Evolutionary conservation across 2,797 vertebrate species (phyloP).

Genomic region (Ciconia nigra): DNA sequence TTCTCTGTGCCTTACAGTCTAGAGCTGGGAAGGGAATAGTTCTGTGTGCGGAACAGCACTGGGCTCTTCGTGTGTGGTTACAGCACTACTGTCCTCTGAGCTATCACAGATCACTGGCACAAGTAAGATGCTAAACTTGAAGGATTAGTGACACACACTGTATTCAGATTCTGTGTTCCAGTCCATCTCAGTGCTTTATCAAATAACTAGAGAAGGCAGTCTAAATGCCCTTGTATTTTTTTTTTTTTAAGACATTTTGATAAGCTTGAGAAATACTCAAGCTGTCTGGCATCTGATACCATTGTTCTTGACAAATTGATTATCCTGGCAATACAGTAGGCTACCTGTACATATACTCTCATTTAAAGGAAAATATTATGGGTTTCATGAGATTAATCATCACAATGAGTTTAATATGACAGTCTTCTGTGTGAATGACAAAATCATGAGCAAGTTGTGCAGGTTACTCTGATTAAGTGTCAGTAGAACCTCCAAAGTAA

Average conservation of each 20-base stretch:
- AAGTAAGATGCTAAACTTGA: not conserved
- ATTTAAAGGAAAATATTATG: not conserved
- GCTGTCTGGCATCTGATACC: not conserved
- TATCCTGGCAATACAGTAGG: not conserved
- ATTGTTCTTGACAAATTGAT: not conserved
- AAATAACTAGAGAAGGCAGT: not conserved
- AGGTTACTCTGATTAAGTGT: not conserved
- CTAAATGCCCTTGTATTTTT: not conserved
- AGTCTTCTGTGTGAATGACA: not conserved
- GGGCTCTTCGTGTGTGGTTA: fast-evolving
- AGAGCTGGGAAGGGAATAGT: not conserved
- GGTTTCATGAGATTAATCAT: not conserved
- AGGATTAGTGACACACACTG: not conserved
- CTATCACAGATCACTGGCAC: not conserved
- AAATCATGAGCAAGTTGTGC: not conserved
- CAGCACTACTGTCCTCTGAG: not conserved
- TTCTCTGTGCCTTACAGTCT: not conserved
- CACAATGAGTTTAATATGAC: not conserved
- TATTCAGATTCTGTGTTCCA: not conserved
- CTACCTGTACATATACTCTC: not conserved
- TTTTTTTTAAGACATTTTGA: not conserved
- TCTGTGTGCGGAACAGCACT: not conserved
- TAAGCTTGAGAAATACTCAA: not conserved
- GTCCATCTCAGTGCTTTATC: not conserved
- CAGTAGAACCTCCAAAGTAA: not conserved